phyloP scores from a whole-genome alignment of 2,797 vertebrate species.

The Periophthalmus magnuspinnatus region DNA sequence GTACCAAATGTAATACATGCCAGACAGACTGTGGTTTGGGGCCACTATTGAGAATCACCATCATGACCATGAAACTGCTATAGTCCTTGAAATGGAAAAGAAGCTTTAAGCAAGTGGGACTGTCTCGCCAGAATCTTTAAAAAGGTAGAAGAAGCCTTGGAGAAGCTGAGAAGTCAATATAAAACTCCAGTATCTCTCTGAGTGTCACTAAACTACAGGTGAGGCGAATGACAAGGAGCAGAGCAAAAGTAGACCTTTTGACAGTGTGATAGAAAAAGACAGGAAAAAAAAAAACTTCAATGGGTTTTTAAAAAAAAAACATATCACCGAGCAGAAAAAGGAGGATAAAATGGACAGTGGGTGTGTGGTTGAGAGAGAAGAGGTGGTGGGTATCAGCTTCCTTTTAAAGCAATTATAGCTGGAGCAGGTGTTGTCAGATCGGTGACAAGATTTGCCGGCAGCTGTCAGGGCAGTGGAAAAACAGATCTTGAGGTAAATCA shows the following conservation, averaged over 20 bases:
- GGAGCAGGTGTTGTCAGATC: slow-evolving; percentile 51
- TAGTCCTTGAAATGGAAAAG: not conserved
- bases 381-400: slow-evolving; percentile 14
- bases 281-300: not conserved
- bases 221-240: slow-evolving; percentile 8
- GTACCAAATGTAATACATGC: not conserved
- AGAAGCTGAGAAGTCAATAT: slow-evolving; percentile 5
- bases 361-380: slow-evolving; percentile 5
- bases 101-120: slow-evolving; percentile 12
- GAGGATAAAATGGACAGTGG: slow-evolving; percentile 8
- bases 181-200: slow-evolving; percentile 10
- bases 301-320: slow-evolving; percentile 2
- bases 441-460: slow-evolving; percentile 40
- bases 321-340: not conserved
- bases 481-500: slow-evolving; percentile 29
- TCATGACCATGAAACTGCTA: not conserved
- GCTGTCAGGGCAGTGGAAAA: slow-evolving; percentile 29
- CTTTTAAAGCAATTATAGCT: slow-evolving; percentile 59
- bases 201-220: not conserved
- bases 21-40: not conserved
- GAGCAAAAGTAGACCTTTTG: slow-evolving; percentile 11
- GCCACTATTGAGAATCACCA: not conserved
- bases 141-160: not conserved
- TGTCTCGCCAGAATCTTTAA: slow-evolving; percentile 15
- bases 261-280: not conserved